These are phyloP conservation scores for Sciurus carolinensis DNA, from an alignment of 2,797 vertebrate genomes.

Conservation along the genomic window DNA sequence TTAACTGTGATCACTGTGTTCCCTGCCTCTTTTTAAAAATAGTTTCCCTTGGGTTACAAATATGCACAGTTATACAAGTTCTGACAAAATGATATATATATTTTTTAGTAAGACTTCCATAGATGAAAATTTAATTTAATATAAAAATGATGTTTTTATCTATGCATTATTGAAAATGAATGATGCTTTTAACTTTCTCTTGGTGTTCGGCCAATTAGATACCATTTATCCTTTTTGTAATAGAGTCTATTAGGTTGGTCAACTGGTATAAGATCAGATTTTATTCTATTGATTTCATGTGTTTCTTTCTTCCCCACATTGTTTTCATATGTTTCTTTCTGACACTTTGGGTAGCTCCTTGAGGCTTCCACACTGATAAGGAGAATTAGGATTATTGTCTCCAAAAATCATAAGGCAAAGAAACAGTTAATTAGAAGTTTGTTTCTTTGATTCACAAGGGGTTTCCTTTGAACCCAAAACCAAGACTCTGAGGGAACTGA, in stretches of 20 bases:
- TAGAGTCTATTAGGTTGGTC: neutral
- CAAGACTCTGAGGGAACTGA: neutral
- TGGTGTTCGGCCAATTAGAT: neutral
- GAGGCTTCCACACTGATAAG: neutral
- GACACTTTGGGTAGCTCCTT: neutral
- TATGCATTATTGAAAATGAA: constrained; percentile 46
- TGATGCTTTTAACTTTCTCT: constrained; percentile 5
- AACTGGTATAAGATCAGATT: neutral
- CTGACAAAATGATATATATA: neutral
- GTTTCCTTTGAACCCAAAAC: neutral
- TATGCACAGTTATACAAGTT: neutral
- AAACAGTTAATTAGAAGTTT: neutral
- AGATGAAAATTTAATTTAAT: too few species aligned
- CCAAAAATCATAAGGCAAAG: neutral
- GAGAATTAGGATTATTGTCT: neutral
- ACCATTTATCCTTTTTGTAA: neutral
- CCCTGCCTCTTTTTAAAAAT: too few species aligned
- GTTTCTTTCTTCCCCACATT: neutral
- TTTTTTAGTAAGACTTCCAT: too few species aligned
- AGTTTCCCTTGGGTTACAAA: constrained; percentile 4
- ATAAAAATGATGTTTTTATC: neutral
- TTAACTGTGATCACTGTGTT: neutral
- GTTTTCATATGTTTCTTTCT: neutral
- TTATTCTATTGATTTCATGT: neutral
- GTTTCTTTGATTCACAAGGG: neutral